Conservation (phyloP, 2,797 vertebrate species). For the Limosa lapponica region DNA sequence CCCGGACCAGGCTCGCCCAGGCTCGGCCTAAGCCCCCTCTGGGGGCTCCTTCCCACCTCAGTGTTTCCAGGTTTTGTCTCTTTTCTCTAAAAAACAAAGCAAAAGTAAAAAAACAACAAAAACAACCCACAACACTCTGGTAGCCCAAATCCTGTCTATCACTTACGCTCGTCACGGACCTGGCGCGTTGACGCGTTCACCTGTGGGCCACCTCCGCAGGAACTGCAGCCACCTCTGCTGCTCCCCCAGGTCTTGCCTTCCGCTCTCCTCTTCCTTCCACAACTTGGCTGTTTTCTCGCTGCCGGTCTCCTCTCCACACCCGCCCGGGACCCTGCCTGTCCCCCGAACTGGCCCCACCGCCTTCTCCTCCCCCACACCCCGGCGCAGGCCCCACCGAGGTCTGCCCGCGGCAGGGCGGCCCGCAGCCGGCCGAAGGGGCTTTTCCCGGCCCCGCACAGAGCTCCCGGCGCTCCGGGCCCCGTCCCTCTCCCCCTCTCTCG, state of each 20-base stretch:
- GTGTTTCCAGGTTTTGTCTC: too few species aligned
- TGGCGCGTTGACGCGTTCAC: fast-evolving
- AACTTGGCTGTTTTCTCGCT: not conserved
- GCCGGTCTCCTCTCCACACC: not conserved
- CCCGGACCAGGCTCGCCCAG: too few species aligned
- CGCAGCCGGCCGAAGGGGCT: not conserved
- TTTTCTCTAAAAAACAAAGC: too few species aligned
- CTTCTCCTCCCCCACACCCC: fast-evolving
- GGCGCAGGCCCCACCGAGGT: not conserved
- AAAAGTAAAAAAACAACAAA: too few species aligned
- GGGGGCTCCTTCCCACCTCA: too few species aligned
- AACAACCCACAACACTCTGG: too few species aligned
- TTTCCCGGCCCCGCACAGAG: not conserved
- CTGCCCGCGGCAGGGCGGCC: too few species aligned
- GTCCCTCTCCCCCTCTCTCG: not conserved
- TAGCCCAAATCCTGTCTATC: not conserved
- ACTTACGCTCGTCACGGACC: not conserved
- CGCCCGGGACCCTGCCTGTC: not conserved
- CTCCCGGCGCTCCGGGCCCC: not conserved
- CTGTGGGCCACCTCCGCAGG: not conserved
- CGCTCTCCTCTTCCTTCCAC: not conserved
- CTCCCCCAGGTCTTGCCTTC: not conserved
- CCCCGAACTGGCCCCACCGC: fast-evolving
- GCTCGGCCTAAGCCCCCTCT: too few species aligned
- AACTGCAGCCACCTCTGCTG: not conserved